Evolutionary conservation across 2,113 vertebrate species (phyloP).

Genomic region (Xyliphius kryptos): DNA sequence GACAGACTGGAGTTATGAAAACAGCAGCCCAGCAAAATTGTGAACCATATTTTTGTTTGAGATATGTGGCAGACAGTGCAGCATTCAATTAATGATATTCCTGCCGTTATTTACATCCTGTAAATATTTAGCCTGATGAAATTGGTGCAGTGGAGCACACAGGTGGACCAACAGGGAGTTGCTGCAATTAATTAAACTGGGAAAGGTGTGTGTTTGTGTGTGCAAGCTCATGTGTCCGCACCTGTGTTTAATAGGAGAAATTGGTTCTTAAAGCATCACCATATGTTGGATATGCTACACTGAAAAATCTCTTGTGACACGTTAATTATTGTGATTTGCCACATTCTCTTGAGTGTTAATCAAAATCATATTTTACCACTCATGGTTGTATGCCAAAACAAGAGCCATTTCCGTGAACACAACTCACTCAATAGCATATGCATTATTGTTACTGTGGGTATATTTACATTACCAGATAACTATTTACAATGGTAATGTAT

Average conservation of each 20-base stretch:
- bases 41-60: no score
- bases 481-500: no score
- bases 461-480: no score
- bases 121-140: background rate
- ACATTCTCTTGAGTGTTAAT: constrained; percentile 9
- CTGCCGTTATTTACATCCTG: no score
- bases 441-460: no score
- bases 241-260: constrained; percentile 10
- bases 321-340: constrained; percentile 28
- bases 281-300: constrained; percentile 20
- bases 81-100: no score
- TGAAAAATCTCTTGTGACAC: constrained; percentile 6
- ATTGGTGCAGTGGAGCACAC: constrained; percentile 1
- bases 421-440: no score
- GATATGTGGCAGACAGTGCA: no score
- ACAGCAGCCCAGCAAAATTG: no score
- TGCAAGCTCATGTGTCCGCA: constrained; percentile 2
- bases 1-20: no score
- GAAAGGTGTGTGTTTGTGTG: background rate
- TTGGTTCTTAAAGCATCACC: constrained; percentile 6
- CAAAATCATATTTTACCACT: background rate
- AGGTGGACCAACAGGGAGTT: background rate
- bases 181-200: background rate
- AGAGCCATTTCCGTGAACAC: background rate
- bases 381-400: no score